Evolutionary conservation across 2,888 invertebrate species (phyloP), one percentile per base, ranked within the genome.

Genomic region (Trissolcus japonicus): DNA sequence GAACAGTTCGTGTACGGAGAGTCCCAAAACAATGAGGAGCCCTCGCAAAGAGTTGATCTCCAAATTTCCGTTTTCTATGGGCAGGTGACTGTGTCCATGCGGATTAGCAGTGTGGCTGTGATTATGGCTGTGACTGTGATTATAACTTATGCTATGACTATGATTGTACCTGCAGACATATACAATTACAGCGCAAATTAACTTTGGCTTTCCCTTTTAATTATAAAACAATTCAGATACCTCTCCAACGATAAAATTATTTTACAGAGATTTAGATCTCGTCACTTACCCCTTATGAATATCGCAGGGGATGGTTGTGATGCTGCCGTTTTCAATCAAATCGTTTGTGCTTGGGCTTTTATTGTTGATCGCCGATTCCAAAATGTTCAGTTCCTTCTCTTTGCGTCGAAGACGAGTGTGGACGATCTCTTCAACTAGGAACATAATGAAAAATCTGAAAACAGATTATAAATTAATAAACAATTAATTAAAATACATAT

Each of bases 1-100:
- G 84, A 96, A 95, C 0, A 96, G 90, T 85, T 96, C 96, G 86
- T 96, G 96, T 71, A 96, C 92, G 11, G 96, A 95, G 19, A 96
- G 90, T 0, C 96, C 96, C 54, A 96, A 89, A 0, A 96, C 95
- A 60, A 96, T 94, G 62, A 96, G 91, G 17, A 96, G 90, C 16
- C 94, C 96, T 77, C 94, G 92, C 56, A 95, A 89, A 19, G 89
- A 88, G 53, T 83, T 85, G 57, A 86, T 83, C 55, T 87, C 82
- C 51, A 85, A 84, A 67, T 84, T 86, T 13, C 86, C 83, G 59
- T 84, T 81, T 66, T 84, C 83, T 11, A 81, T 79, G 16, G 87
- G 86, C 25, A 88, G 75, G 29, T 88, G 88, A 71, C 84, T 84
- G 79, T 86, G 86, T 4, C 83, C 85, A 48, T 82, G 73, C 46